Evolutionary conservation across 2,888 invertebrate species (phyloP).

Genomic region (Caenorhabditis parvicauda): DNA sequence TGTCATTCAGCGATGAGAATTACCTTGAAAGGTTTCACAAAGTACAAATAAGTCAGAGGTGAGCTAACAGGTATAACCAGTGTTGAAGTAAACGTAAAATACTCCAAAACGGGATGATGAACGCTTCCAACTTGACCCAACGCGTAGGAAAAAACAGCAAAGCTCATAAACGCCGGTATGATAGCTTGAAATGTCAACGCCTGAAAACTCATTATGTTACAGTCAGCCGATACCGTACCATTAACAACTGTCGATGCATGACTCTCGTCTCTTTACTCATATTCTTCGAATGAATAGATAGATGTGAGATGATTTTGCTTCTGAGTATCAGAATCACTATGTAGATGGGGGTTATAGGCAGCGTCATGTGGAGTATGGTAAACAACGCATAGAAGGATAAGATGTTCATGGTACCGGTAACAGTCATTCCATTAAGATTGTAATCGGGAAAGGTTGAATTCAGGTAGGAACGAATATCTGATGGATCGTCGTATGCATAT

Average conservation of each 20-base stretch:
- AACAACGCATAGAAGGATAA: neutral
- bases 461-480: neutral
- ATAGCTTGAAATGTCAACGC: constrained; percentile 21
- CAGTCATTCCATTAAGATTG: neutral
- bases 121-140: constrained; percentile 12
- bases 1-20: no score
- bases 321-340: neutral
- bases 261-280: neutral
- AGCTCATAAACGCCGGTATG: constrained; percentile 13
- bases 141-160: constrained; percentile 13
- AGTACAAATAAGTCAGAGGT: constrained; percentile 2
- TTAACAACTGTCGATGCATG: neutral
- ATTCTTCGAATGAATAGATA: neutral
- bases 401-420: neutral
- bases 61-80: constrained; percentile 22
- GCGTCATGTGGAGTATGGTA: neutral
- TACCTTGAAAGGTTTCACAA: neutral
- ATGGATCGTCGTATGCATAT: neutral
- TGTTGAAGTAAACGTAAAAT: constrained; percentile 14
- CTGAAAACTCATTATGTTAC: constrained; percentile 1
- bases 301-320: neutral
- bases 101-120: constrained; percentile 17
- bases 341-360: neutral
- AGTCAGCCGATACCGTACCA: neutral
- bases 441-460: neutral